phyloP scores from a whole-genome alignment of 1,140 invertebrate genomes.

The Achatina immaculata region DNA sequence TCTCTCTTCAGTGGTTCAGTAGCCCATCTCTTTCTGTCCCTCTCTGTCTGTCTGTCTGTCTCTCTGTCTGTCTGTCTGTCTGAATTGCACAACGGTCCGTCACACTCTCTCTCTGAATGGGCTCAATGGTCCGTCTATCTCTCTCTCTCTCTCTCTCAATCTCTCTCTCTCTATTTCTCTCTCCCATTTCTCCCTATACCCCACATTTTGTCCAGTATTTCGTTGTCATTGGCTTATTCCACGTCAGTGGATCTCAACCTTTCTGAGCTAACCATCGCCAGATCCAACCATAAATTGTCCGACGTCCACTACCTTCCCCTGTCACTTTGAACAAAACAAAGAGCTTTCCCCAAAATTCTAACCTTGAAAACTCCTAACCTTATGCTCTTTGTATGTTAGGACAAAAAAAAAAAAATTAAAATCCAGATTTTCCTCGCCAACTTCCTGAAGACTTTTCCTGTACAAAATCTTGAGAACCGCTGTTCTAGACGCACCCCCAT shows the following conservation, averaged over 20 bases:
- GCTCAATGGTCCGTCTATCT: background rate
- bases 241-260: background rate
- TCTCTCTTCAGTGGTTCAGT: no score
- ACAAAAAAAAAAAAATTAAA: background rate
- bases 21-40: conserved; percentile 6
- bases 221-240: background rate
- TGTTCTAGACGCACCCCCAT: no score
- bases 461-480: no score
- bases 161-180: no score
- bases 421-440: background rate
- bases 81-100: background rate
- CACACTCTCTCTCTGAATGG: background rate
- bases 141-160: no score
- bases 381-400: background rate
- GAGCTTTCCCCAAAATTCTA: background rate
- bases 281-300: background rate
- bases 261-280: no score
- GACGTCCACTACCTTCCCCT: background rate
- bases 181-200: no score
- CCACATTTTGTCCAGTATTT: background rate
- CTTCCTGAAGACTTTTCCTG: no score
- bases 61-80: conserved; percentile 18
- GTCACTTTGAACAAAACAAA: background rate
- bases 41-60: conserved; percentile 25
- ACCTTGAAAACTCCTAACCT: background rate